Percentiles rank a stretch among this genome's conserved stretches.
Conservation (phyloP, 1,140 invertebrate genomes). For the Euwallacea fornicatus region DNA sequence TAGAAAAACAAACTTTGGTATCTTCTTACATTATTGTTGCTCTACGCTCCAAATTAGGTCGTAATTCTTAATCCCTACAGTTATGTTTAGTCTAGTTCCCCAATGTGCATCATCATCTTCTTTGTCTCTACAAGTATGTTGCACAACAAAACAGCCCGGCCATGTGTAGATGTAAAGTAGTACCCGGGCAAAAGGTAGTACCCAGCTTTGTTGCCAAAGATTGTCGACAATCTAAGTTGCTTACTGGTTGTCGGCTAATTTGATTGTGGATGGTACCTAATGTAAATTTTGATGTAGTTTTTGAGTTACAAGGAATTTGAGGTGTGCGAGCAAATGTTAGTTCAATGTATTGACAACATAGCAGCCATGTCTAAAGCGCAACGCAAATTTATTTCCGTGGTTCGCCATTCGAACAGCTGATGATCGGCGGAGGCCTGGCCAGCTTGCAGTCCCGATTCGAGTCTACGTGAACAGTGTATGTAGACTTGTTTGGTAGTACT, state of each 20-base stretch:
- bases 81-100: neutral
- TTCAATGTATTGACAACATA: constrained; percentile 2
- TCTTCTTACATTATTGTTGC: no score
- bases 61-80: neutral
- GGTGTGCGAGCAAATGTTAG: no score
- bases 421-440: constrained; percentile 10
- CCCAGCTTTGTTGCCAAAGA: neutral
- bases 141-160: constrained; percentile 8
- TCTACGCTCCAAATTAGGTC: no score
- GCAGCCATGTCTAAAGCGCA: constrained; percentile 1
- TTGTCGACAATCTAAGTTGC: no score
- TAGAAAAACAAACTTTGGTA: no score
- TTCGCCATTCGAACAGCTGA: constrained; percentile 22
- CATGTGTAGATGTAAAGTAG: constrained; percentile 5
- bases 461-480: constrained; percentile 1
- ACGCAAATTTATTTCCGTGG: constrained; percentile 19
- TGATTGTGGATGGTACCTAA: no score
- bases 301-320: no score
- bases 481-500: no score
- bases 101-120: neutral
- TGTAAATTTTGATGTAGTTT: no score
- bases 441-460: constrained; percentile 15
- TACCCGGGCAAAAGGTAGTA: constrained; percentile 12
- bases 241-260: no score
- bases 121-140: neutral